Conservation (phyloP, 2,797 vertebrate genomes). For the Poeciliopsis infans region DNA sequence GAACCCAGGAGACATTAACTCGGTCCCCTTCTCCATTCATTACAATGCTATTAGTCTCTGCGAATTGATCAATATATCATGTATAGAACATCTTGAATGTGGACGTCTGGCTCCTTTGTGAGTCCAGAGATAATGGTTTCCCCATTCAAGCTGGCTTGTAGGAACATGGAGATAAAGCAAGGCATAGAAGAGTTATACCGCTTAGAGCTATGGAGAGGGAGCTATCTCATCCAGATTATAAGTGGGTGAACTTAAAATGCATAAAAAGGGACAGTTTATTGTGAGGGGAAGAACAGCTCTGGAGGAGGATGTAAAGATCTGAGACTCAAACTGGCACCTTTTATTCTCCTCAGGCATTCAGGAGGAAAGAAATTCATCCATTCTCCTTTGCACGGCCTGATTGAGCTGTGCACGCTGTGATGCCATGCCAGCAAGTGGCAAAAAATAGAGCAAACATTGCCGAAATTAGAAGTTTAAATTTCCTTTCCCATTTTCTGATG, state of each 20-base stretch:
- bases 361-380: slow-evolving; percentile 56
- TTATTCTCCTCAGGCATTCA: slow-evolving; percentile 71
- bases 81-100: slow-evolving; percentile 93
- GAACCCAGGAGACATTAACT: slow-evolving; percentile 89
- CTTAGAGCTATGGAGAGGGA: slow-evolving; percentile 82
- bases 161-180: slow-evolving; percentile 95
- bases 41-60: slow-evolving; percentile 89
- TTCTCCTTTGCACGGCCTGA: slow-evolving; percentile 48
- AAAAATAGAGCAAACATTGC: slow-evolving; percentile 1
- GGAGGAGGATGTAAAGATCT: slow-evolving; percentile 71
- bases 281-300: slow-evolving; percentile 56
- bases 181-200: slow-evolving; percentile 87
- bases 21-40: slow-evolving; percentile 85
- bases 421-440: slow-evolving; percentile 27
- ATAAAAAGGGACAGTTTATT: slow-evolving; percentile 75
- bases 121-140: slow-evolving; percentile 91
- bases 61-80: slow-evolving; percentile 97
- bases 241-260: slow-evolving; percentile 81
- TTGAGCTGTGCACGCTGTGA: slow-evolving; percentile 48
- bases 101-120: slow-evolving; percentile 93
- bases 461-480: not conserved
- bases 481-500: not conserved
- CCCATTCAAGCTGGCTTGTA: slow-evolving; percentile 96
- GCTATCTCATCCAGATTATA: slow-evolving; percentile 86
- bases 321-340: slow-evolving; percentile 62